Evolutionary conservation across 2,888 invertebrate species (phyloP), one percentile per base, ranked within the genome.

Genomic region (Watsonalla binaria): DNA sequence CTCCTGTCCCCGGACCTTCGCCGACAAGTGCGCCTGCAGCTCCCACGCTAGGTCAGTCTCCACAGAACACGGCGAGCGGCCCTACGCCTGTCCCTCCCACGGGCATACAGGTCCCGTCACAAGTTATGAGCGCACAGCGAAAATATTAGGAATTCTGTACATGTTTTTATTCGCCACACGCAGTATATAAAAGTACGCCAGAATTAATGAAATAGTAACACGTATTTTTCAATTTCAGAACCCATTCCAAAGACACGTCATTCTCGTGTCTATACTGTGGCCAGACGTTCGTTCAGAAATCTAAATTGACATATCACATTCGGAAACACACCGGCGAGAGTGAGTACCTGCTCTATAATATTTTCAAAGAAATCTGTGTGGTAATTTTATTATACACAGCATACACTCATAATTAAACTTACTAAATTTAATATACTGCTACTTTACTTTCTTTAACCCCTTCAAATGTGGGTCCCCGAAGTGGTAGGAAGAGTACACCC

Each of bases 291-390:
- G 90, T 88, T 0, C 92, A 92, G 73, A 92, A 92, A 62, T 92
- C 92, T 0, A 92, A 92, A 62, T 74, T 92, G 7, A 92, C 87
- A 0, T 92, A 92, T 62, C 92, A 92, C 64, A 88, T 92, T 42
- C 74, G 92, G 42, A 91, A 87, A 63, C 92, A 92, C 61, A 92
- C 92, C 0, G 92, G 92, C 33, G 92, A 92, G 72, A 92, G 92
- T 90, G 62, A 84, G 82, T 86, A 47, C 37, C 11, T 52, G 37
- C 37, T 7, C 6, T 6, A 8, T 37, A 37, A 37, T 37, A 4
- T 37, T 37, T 37, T 37, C 8, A 4, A 37, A 37, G 37, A 37
- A 37, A 6, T 8, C 37, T 37, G 37, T 24, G 24, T 24, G 24
- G 1, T 24, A 2, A 2, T 24, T 24, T 24, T 24, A 24, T 24